Conservation (phyloP, 2,888 invertebrate species). For the Maniola hyperantus region DNA sequence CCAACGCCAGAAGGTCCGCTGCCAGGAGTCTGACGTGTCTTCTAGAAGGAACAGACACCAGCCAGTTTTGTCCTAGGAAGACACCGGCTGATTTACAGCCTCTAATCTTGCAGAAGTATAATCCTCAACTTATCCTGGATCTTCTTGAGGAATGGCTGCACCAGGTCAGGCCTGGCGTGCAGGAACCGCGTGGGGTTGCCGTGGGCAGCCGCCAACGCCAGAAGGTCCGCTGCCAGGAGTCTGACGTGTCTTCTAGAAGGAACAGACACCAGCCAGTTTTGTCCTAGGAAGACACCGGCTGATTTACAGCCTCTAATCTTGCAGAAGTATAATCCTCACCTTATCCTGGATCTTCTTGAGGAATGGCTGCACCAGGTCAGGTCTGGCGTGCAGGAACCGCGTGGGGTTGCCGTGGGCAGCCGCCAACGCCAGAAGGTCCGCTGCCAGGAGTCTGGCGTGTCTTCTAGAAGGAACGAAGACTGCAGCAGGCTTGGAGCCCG, state of each 20-base stretch:
- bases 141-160: constrained; percentile 93
- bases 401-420: constrained; percentile 94
- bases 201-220: constrained; percentile 97
- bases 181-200: constrained; percentile 93
- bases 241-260: constrained; percentile 95
- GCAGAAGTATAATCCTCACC: constrained; percentile 86
- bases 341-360: constrained; percentile 94
- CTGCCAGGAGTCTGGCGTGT: constrained; percentile 96
- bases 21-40: constrained; percentile 97
- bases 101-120: no score
- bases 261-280: constrained; percentile 93
- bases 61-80: constrained; percentile 84
- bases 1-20: constrained; percentile 96
- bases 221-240: constrained; percentile 96
- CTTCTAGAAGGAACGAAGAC: constrained; percentile 96
- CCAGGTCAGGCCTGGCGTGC: constrained; percentile 92
- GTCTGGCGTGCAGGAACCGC: constrained; percentile 94
- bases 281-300: no score
- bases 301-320: no score
- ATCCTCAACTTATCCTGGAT: constrained; percentile 93
- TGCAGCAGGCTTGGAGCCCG: constrained; percentile 92
- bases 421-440: constrained; percentile 96
- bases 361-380: constrained; percentile 94
- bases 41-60: constrained; percentile 93
- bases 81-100: no score